Percentiles rank a stretch among this genome's conserved stretches.
Evolutionary conservation across 1,140 invertebrate genomes (phyloP).

Genomic region (Hylaeus anthracinus): DNA sequence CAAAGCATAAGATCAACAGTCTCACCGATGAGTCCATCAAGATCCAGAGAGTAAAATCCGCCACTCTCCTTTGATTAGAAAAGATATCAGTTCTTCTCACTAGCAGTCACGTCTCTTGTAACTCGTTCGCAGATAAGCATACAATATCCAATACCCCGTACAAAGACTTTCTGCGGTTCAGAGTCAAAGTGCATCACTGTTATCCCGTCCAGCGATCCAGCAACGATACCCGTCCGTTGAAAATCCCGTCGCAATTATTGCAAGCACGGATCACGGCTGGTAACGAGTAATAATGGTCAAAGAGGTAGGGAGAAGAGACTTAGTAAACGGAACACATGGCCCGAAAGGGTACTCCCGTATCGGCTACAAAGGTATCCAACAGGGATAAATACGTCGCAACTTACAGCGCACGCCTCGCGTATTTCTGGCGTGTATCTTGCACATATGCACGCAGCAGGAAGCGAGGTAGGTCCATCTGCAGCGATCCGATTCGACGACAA

Average conservation of each 20-base stretch:
- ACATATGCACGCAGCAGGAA: constrained; percentile 81
- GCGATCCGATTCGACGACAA: constrained; percentile 78
- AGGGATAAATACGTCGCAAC: constrained; percentile 80
- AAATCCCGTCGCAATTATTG: constrained; percentile 35
- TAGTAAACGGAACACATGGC: constrained; percentile 75
- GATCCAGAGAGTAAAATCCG: no score
- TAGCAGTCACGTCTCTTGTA: no score
- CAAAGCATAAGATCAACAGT: no score
- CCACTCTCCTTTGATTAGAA: no score
- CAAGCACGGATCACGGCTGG: constrained; percentile 18
- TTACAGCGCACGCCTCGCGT: constrained; percentile 63
- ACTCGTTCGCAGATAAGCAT: no score
- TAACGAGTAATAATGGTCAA: constrained; percentile 18
- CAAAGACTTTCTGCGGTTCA: background rate
- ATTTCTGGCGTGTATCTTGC: constrained; percentile 61
- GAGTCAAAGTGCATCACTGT: background rate
- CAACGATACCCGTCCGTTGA: constrained; percentile 18
- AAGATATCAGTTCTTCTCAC: no score
- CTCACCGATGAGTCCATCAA: no score
- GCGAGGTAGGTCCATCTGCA: constrained; percentile 74
- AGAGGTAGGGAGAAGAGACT: constrained; percentile 46
- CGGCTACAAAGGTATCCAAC: constrained; percentile 80
- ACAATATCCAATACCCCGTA: no score
- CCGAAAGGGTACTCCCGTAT: constrained; percentile 73
- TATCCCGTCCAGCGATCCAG: background rate